phyloP scores from a whole-genome alignment of 2,888 invertebrate genomes.

The Rhingia campestris region DNA sequence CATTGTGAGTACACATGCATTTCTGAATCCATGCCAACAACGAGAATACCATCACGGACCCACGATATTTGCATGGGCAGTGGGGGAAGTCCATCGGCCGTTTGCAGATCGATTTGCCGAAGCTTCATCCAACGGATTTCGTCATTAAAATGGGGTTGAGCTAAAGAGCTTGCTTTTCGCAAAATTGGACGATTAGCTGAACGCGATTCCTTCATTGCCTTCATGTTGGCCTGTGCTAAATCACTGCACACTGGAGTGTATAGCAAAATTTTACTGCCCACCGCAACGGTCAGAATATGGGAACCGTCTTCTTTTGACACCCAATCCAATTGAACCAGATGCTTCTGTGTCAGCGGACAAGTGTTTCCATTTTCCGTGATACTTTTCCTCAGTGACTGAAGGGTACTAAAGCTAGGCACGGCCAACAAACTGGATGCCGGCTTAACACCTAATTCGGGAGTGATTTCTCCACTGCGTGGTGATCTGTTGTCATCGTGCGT shows the following conservation, averaged over 20 bases:
- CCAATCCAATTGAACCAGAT: conserved; percentile 98
- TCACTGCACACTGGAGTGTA: conserved; percentile 97
- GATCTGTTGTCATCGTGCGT: conserved; percentile 89
- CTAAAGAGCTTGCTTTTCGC: conserved; percentile 94
- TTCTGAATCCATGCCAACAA: conserved; percentile 99
- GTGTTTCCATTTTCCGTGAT: conserved; percentile 96
- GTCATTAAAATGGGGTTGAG: conserved; percentile 94
- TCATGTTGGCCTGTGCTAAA: conserved; percentile 96
- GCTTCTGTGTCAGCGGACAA: conserved; percentile 94
- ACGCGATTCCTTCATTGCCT: conserved; percentile 94
- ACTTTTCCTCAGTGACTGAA: conserved; percentile 93
- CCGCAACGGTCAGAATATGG: conserved; percentile 97
- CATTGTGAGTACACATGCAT: conserved; percentile 99
- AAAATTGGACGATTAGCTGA: conserved; percentile 92
- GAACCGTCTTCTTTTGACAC: conserved; percentile 99
- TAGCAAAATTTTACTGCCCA: conserved; percentile 95
- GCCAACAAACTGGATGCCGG: conserved; percentile 85
- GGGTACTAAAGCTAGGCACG: conserved; percentile 94
- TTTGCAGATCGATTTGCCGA: conserved; percentile 93
- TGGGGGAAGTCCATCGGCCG: conserved; percentile 97
- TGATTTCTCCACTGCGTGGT: conserved; percentile 84
- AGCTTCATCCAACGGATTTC: conserved; percentile 98
- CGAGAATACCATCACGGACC: conserved; percentile 98
- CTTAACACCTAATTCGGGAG: conserved; percentile 80
- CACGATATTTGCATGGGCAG: conserved; percentile 99